A percentile compares a stretch with the other conserved stretches of the same genome.
Evolutionary conservation across 2,797 vertebrate species (phyloP).

Genomic region (Hypotaenidia philippensis): DNA sequence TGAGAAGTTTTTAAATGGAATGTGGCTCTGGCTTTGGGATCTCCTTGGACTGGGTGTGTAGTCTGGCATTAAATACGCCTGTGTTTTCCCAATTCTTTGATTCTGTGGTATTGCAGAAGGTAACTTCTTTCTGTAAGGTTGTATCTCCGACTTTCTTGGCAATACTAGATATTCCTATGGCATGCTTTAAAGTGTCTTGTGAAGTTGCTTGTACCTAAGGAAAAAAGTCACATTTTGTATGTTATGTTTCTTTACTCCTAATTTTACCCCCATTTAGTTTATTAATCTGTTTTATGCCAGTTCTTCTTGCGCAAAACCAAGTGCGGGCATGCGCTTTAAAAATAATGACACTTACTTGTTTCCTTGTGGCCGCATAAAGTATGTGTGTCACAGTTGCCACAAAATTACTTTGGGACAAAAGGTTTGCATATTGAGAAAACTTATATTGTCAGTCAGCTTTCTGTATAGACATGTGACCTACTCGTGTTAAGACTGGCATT

Average conservation of each 20-base stretch:
- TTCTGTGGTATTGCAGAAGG: background rate
- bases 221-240: background rate
- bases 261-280: background rate
- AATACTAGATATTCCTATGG: background rate
- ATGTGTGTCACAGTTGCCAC: background rate
- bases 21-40: background rate
- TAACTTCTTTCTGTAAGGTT: background rate
- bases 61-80: background rate
- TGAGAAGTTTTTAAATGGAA: background rate
- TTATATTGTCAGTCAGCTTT: conserved; percentile 7
- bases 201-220: background rate
- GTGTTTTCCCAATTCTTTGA: background rate
- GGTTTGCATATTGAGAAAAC: background rate
- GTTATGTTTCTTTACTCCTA: background rate
- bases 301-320: background rate
- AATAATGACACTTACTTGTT: conserved; percentile 11
- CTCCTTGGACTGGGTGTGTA: background rate
- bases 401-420: background rate
- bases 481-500: conserved; percentile 3
- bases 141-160: background rate
- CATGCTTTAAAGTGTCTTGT: background rate
- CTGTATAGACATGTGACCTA: background rate
- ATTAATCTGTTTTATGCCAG: background rate
- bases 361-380: background rate
- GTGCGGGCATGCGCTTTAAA: background rate